Percentiles rank a stretch among this genome's conserved stretches.
phyloP scores from a whole-genome alignment of 2,113 vertebrate genomes.

The Elanoides forficatus region DNA sequence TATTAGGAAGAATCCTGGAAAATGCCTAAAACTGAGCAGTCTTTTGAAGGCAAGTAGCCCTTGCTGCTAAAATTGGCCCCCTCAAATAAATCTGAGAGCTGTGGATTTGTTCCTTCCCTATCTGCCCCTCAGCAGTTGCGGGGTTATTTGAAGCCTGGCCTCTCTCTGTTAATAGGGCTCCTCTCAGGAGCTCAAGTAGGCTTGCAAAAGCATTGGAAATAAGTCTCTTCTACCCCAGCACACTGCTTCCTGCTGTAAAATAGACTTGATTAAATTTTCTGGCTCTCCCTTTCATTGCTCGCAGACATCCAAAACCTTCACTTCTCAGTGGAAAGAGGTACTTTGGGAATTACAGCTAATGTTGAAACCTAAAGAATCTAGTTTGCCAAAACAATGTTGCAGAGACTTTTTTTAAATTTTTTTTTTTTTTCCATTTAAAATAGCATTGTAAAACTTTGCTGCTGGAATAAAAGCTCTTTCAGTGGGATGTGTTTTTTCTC shows the following conservation, averaged over 20 bases:
- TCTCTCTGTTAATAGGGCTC: not conserved
- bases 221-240: not conserved
- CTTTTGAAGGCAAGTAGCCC: not conserved
- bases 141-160: conserved; percentile 13
- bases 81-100: not conserved
- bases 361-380: not conserved
- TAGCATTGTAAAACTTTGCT: not conserved
- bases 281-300: not conserved
- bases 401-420: not conserved
- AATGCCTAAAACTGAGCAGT: not conserved
- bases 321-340: not conserved
- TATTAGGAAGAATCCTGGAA: not conserved
- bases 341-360: not conserved
- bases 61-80: not conserved
- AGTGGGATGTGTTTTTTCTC: not conserved
- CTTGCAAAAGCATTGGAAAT: conserved; percentile 3
- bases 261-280: conserved; percentile 50
- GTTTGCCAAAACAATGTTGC: not conserved
- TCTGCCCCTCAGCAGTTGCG: not conserved
- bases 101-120: conserved; percentile 7
- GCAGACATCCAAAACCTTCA: not conserved
- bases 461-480: not conserved
- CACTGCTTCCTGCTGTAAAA: conserved; percentile 38
- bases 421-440: not conserved
- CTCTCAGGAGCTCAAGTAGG: conserved; percentile 22